These are phyloP conservation scores for Nannobrachium achirus DNA, from an alignment of 2,113 vertebrate genomes.

Conservation along the genomic window DNA sequence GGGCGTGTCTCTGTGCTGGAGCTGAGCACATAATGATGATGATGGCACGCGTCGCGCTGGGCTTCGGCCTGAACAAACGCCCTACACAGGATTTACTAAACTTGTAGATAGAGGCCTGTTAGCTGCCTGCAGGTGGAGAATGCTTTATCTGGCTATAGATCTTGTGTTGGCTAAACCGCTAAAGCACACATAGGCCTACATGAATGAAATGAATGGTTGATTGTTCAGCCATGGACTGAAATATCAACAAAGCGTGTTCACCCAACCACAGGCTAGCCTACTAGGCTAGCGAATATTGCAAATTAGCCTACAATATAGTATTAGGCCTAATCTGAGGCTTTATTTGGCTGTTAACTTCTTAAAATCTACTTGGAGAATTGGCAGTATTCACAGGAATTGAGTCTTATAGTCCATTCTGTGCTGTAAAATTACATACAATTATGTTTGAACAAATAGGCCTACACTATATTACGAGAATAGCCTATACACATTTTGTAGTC, in stretches of 20 bases:
- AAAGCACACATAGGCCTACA: slow-evolving; percentile 21
- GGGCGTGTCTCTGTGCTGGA: slow-evolving; percentile 78
- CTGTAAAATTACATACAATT: not conserved
- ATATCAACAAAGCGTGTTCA: not conserved
- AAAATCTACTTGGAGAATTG: too few species aligned
- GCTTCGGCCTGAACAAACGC: slow-evolving; percentile 56
- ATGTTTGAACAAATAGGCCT: not conserved
- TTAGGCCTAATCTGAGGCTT: not conserved
- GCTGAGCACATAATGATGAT: slow-evolving; percentile 43
- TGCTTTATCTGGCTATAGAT: not conserved
- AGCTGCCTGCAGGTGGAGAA: slow-evolving; percentile 24
- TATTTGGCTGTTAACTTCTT: not conserved
- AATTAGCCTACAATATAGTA: not conserved
- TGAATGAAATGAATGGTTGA: slow-evolving; percentile 22
- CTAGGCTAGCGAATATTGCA: not conserved
- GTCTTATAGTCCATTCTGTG: too few species aligned
- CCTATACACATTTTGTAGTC: not conserved
- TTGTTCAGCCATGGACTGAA: not conserved
- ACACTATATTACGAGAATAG: not conserved
- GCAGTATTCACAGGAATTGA: too few species aligned
- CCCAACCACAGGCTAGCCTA: too few species aligned
- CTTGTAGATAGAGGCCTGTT: slow-evolving; percentile 39
- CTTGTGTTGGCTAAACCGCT: not conserved
- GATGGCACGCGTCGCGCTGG: slow-evolving; percentile 42
- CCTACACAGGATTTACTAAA: slow-evolving; percentile 32